Evolutionary conservation across 2,113 vertebrate genomes (phyloP).

Genomic region (Albula glossodonta): DNA sequence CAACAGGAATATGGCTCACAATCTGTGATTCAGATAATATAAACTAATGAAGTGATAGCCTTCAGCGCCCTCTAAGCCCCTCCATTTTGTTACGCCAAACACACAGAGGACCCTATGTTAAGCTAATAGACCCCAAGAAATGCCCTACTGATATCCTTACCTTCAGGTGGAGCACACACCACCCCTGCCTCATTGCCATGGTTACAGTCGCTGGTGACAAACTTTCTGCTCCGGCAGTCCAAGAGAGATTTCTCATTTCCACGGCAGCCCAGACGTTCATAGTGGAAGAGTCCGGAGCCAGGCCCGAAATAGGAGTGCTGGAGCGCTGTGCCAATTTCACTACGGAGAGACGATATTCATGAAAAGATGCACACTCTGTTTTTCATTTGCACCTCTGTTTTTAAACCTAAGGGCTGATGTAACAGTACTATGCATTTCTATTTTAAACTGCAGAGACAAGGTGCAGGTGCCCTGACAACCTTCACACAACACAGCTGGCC

Average conservation of each 20-base stretch:
- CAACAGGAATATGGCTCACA: too few relatives aligned
- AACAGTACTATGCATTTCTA: not conserved
- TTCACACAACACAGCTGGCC: not conserved
- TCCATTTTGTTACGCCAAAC: not conserved
- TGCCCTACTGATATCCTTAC: constrained; percentile 61
- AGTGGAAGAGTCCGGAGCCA: constrained; percentile 75
- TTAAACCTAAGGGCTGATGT: too few relatives aligned
- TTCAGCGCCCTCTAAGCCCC: too few relatives aligned
- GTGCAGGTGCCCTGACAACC: constrained; percentile 44
- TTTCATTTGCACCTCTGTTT: too few relatives aligned
- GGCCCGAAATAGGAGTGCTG: constrained; percentile 65
- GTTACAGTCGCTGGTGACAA: constrained; percentile 73
- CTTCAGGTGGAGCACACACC: constrained; percentile 79
- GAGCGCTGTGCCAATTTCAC: constrained; percentile 78
- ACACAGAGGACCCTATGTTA: not conserved
- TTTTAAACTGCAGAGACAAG: not conserved
- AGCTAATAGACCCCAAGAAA: not conserved
- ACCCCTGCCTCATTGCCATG: constrained; percentile 74
- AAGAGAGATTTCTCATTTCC: constrained; percentile 80
- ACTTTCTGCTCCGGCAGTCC: constrained; percentile 74
- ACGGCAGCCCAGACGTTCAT: constrained; percentile 80
- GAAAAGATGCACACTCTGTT: not conserved
- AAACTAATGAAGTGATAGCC: too few relatives aligned
- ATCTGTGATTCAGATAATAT: too few relatives aligned
- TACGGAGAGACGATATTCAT: constrained; percentile 42